phyloP scores from a whole-genome alignment of 2,888 invertebrate genomes.

The Drosophila merina region DNA sequence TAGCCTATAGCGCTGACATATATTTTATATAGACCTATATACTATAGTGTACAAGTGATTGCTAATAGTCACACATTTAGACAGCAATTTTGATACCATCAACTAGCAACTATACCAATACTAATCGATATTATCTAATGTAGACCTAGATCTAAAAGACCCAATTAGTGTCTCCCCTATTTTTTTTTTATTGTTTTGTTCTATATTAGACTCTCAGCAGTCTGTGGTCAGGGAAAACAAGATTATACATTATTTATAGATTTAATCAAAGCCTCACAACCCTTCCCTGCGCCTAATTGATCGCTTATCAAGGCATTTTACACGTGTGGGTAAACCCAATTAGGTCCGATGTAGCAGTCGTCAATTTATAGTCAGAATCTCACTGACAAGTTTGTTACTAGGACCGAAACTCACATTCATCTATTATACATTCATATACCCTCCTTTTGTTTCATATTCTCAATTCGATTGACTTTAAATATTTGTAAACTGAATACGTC shows the following conservation, averaged over 20 bases:
- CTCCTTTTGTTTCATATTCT: constrained; percentile 4
- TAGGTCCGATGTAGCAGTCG: neutral
- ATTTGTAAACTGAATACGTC: constrained; percentile 33
- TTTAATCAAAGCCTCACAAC: neutral
- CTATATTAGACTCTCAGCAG: too few relatives aligned
- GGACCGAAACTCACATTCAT: neutral
- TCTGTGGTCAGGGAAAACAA: neutral
- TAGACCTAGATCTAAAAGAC: constrained; percentile 5
- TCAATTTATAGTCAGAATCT: neutral
- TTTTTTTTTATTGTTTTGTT: neutral
- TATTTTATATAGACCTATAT: constrained; percentile 33
- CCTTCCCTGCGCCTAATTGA: neutral
- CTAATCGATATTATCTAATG: constrained; percentile 31
- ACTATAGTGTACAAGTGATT: constrained; percentile 9
- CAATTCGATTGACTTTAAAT: constrained; percentile 26
- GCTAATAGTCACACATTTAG: constrained; percentile 16
- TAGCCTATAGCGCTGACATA: constrained; percentile 28
- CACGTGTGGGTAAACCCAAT: neutral
- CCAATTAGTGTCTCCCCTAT: neutral
- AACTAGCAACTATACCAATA: constrained; percentile 13
- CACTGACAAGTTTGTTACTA: neutral
- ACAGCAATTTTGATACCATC: constrained; percentile 18
- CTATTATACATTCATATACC: constrained; percentile 3
- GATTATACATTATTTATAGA: neutral
- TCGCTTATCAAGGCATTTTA: constrained; percentile 5